Evolutionary conservation across 2,888 invertebrate species (phyloP).

Genomic region (Escarpia spicata): DNA sequence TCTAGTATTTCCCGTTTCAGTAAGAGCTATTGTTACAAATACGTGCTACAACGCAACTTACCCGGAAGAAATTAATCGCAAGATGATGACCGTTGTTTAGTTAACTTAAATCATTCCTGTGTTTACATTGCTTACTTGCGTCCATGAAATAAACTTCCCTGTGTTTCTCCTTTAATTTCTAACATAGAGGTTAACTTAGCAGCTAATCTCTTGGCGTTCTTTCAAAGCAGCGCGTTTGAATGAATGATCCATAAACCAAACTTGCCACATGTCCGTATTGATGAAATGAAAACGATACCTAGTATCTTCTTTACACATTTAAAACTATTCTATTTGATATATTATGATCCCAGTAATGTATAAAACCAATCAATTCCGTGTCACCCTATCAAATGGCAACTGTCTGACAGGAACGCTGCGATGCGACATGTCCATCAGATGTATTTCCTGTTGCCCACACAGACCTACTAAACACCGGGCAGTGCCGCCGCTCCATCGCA

Average conservation of each 20-base stretch:
- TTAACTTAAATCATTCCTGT: background rate
- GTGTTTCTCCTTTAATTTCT: background rate
- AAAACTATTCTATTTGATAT: background rate
- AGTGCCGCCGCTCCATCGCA: background rate
- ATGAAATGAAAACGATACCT: background rate
- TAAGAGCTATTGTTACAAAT: no score
- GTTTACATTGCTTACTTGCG: background rate
- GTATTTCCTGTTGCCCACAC: no score
- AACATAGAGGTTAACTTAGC: background rate
- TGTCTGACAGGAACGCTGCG: no score
- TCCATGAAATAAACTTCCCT: background rate
- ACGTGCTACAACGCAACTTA: no score
- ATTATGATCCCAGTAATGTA: background rate
- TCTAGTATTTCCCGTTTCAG: no score
- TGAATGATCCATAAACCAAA: background rate
- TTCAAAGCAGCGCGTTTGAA: background rate
- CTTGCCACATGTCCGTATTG: background rate
- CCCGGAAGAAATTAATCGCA: no score
- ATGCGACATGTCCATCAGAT: no score
- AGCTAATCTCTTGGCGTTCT: background rate
- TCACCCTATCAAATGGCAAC: no score
- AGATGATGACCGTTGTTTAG: no score
- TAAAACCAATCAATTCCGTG: background rate
- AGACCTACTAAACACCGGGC: no score
- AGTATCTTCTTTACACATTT: background rate